A percentile compares a stretch with the other conserved stretches of the same genome.
Evolutionary conservation across 2,888 invertebrate species (phyloP).

Genomic region (Balanococcus diminutus): DNA sequence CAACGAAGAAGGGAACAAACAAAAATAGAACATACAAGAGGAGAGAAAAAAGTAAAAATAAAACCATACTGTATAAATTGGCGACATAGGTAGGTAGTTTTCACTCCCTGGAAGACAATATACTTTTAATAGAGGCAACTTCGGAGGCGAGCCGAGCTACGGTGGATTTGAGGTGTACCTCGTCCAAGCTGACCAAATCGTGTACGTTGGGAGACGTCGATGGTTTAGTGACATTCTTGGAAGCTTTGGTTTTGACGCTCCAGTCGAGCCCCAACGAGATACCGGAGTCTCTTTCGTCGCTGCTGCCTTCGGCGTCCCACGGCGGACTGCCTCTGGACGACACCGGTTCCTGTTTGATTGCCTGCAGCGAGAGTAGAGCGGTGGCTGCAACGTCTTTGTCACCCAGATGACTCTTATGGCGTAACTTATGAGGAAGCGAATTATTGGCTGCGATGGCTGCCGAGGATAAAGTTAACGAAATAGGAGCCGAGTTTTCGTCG

Average conservation of each 20-base stretch:
- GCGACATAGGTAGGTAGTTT: no score
- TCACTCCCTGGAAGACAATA: slow-evolving; percentile 58
- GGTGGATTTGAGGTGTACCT: slow-evolving; percentile 77
- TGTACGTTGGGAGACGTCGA: slow-evolving; percentile 62
- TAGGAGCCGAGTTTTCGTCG: slow-evolving; percentile 64
- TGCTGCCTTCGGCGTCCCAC: slow-evolving; percentile 88
- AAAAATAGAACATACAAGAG: neutral
- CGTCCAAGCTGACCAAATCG: slow-evolving; percentile 59
- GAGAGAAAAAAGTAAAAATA: neutral
- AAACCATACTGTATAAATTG: slow-evolving; percentile 5
- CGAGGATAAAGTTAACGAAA: slow-evolving; percentile 50
- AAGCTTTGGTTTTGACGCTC: slow-evolving; percentile 60
- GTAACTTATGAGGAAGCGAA: slow-evolving; percentile 84
- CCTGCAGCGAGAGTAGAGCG: slow-evolving; percentile 73
- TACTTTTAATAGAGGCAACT: slow-evolving; percentile 80
- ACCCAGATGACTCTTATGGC: slow-evolving; percentile 88
- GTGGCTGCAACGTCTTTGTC: slow-evolving; percentile 82
- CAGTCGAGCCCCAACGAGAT: slow-evolving; percentile 81
- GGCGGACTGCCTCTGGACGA: slow-evolving; percentile 76
- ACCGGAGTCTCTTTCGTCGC: slow-evolving; percentile 88
- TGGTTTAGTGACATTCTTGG: slow-evolving; percentile 60
- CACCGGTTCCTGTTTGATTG: slow-evolving; percentile 75
- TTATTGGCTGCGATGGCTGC: slow-evolving; percentile 65
- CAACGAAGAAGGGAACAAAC: neutral
- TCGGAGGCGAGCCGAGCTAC: slow-evolving; percentile 87